Percentiles rank a stretch among this genome's conserved stretches.
Conservation (phyloP, 2,888 invertebrate species). For the Phasia obesa region DNA sequence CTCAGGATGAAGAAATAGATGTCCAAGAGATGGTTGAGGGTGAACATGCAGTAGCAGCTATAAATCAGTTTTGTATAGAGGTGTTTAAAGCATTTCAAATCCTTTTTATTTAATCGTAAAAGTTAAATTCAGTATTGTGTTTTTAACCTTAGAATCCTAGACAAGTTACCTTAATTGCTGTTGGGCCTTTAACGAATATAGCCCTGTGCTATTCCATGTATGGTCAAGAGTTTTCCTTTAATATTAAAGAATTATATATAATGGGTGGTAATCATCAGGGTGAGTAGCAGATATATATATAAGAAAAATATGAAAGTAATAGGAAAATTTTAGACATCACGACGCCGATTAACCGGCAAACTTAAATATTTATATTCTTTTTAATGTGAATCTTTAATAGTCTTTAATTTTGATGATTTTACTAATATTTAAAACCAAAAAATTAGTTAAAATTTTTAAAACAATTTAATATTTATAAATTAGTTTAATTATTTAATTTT, state of each 20-base stretch:
- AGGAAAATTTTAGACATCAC: too few species aligned
- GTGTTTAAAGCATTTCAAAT: conserved; percentile 77
- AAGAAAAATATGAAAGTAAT: too few species aligned
- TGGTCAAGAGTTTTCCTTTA: conserved; percentile 84
- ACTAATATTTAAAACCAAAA: too few species aligned
- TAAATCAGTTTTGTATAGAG: conserved; percentile 85
- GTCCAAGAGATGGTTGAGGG: conserved; percentile 83
- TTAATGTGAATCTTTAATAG: not conserved
- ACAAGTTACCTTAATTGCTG: conserved; percentile 85
- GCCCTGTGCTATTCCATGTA: conserved; percentile 89
- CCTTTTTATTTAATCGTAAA: not conserved
- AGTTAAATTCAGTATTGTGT: not conserved
- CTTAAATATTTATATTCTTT: not conserved
- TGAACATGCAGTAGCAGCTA: conserved; percentile 85
- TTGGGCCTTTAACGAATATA: conserved; percentile 91
- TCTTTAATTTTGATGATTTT: not conserved
- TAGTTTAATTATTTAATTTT: not conserved
- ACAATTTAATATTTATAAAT: not conserved
- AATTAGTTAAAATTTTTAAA: not conserved
- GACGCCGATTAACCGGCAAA: too few species aligned
- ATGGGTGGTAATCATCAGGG: conserved; percentile 90
- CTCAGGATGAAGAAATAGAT: conserved; percentile 81
- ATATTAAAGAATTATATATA: conserved; percentile 87
- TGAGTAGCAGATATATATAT: conserved; percentile 82
- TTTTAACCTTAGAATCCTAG: conserved; percentile 81